These are phyloP conservation scores for Spodoptera littoralis DNA, from an alignment of 2,888 invertebrate genomes.

Conservation along the genomic window DNA sequence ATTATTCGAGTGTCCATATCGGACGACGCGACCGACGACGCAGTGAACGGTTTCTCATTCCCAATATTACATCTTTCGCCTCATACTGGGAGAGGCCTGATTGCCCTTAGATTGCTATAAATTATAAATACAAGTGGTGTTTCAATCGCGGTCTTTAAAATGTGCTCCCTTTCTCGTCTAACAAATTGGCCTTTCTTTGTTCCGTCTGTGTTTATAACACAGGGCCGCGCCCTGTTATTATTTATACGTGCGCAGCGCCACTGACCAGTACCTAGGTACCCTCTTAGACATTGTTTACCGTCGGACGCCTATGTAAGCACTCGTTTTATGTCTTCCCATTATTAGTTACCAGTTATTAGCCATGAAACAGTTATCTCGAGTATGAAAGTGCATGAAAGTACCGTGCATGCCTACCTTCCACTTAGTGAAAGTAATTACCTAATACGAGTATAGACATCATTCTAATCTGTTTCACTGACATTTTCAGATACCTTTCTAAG, in stretches of 20 bases:
- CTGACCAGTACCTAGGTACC: not conserved
- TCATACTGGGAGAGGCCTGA: slow-evolving; percentile 81
- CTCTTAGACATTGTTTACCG: slow-evolving; percentile 55
- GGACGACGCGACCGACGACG: slow-evolving; percentile 56
- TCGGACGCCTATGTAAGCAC: slow-evolving; percentile 51
- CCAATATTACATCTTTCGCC: slow-evolving; percentile 82
- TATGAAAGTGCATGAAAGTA: slow-evolving; percentile 63
- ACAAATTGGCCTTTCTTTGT: slow-evolving; percentile 87
- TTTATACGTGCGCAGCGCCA: slow-evolving; percentile 50
- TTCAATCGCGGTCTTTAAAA: slow-evolving; percentile 84
- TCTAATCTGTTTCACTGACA: slow-evolving; percentile 57
- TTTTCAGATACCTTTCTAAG: slow-evolving; percentile 48
- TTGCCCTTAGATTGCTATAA: slow-evolving; percentile 86
- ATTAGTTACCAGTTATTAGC: slow-evolving; percentile 55
- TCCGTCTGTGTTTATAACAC: slow-evolving; percentile 69
- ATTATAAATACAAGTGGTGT: slow-evolving; percentile 84
- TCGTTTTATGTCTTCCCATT: slow-evolving; percentile 58
- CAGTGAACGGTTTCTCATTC: slow-evolving; percentile 80
- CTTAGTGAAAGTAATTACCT: slow-evolving; percentile 63
- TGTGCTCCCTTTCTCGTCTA: slow-evolving; percentile 86
- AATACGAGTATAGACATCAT: slow-evolving; percentile 56
- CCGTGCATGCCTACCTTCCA: slow-evolving; percentile 52
- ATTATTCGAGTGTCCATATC: slow-evolving; percentile 72
- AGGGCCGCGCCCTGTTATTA: slow-evolving; percentile 70
- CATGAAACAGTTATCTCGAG: slow-evolving; percentile 57